Percentiles rank a stretch among this genome's conserved stretches.
phyloP scores from a whole-genome alignment of 2,888 invertebrate genomes.

The Pilophorus perplexus region DNA sequence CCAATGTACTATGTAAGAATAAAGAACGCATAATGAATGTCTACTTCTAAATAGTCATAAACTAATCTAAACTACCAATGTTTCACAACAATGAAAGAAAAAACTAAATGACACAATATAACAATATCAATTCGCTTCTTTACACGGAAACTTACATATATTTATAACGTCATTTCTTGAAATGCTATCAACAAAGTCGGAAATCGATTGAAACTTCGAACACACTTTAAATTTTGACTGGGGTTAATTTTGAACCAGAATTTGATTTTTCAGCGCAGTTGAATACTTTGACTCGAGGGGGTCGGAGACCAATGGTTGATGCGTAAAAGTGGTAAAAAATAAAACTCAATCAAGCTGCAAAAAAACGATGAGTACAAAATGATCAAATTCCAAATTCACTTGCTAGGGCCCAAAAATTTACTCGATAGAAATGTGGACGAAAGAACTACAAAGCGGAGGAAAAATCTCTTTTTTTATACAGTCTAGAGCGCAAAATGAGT shows the following conservation, averaged over 20 bases:
- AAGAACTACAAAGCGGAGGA: too few relatives aligned
- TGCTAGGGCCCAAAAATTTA: slow-evolving; percentile 11
- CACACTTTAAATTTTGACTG: slow-evolving; percentile 9
- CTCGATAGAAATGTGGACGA: too few relatives aligned
- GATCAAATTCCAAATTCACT: slow-evolving; percentile 32
- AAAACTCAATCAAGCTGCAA: too few relatives aligned
- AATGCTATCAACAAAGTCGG: slow-evolving; percentile 43
- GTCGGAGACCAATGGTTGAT: too few relatives aligned
- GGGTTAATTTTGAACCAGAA: background rate
- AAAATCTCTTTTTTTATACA: too few relatives aligned
- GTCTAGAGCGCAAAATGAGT: too few relatives aligned
- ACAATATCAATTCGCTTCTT: slow-evolving; percentile 39
- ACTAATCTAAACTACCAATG: slow-evolving; percentile 39
- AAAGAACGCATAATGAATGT: slow-evolving; percentile 27
- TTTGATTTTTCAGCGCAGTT: background rate
- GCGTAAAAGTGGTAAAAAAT: too few relatives aligned
- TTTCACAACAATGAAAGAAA: slow-evolving; percentile 43
- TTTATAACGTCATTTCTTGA: slow-evolving; percentile 42
- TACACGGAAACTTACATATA: slow-evolving; percentile 43
- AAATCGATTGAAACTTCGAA: slow-evolving; percentile 36
- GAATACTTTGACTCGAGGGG: too few relatives aligned
- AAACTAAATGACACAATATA: slow-evolving; percentile 43
- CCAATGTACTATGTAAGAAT: slow-evolving; percentile 33
- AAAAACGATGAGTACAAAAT: too few relatives aligned
- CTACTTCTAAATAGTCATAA: slow-evolving; percentile 44